Conservation (phyloP, 2,888 invertebrate genomes). For the Macropis europaea region DNA sequence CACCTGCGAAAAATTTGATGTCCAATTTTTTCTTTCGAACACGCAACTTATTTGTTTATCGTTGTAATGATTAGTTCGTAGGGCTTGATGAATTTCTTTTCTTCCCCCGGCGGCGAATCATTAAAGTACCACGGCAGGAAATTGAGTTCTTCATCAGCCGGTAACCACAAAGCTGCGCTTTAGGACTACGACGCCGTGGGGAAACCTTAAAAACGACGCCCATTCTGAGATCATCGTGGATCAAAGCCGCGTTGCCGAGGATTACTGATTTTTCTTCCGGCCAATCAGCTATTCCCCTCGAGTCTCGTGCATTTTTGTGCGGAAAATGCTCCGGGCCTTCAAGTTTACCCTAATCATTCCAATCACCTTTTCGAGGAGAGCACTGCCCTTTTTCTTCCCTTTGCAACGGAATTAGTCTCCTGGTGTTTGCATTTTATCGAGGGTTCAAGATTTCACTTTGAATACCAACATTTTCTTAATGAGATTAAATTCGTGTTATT, state of each 20-base stretch:
- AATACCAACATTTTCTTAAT: too few species aligned
- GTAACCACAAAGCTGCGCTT: not conserved
- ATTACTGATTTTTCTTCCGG: conserved; percentile 1
- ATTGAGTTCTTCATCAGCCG: not conserved
- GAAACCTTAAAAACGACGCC: not conserved
- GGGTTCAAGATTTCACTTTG: too few species aligned
- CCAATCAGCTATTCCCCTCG: conserved; percentile 11
- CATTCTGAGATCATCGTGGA: conserved; percentile 8
- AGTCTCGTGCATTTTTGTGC: not conserved
- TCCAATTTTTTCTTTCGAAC: too few species aligned
- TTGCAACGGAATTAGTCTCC: too few species aligned
- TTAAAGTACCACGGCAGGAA: not conserved
- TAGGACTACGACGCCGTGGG: not conserved
- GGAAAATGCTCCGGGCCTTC: too few species aligned
- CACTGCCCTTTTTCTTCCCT: too few species aligned
- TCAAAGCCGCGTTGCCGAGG: conserved; percentile 12
- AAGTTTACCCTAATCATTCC: too few species aligned
- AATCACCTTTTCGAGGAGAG: not conserved
- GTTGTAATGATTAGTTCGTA: not conserved
- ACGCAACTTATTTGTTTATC: not conserved
- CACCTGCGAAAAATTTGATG: too few species aligned
- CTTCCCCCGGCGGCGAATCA: not conserved
- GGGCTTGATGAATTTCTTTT: not conserved
- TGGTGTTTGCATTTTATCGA: too few species aligned
- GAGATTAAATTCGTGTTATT: too few species aligned